Conservation (phyloP, 2,888 invertebrate species). For the Pristionchus maxplancki region DNA sequence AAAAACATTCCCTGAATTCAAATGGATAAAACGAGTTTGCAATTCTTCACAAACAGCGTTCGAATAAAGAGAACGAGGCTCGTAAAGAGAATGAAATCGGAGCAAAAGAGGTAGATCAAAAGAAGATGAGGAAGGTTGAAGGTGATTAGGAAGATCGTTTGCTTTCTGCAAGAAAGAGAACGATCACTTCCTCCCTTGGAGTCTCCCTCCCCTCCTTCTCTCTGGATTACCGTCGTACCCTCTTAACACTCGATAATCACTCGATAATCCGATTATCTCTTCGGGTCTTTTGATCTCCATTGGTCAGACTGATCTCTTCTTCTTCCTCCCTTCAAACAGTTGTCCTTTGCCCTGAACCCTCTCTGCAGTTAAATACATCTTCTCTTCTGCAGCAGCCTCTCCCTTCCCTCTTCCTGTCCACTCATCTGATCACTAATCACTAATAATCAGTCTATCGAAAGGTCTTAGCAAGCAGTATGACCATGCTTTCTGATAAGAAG, state of each 20-base stretch:
- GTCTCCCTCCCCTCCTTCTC: not conserved
- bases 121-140: not conserved
- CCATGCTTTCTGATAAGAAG: conserved; percentile 9
- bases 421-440: not conserved
- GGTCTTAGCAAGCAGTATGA: conserved; percentile 2
- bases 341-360: not conserved
- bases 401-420: not conserved
- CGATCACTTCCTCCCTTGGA: not conserved
- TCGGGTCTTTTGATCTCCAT: not conserved
- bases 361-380: not conserved
- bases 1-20: conserved; percentile 2
- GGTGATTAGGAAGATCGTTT: not conserved
- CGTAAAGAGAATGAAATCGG: not conserved
- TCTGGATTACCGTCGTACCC: not conserved
- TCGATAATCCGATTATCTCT: not conserved
- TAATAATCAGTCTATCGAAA: not conserved
- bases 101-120: not conserved
- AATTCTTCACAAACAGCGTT: conserved; percentile 11
- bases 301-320: not conserved
- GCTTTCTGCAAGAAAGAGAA: not conserved
- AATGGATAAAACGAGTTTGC: conserved; percentile 7
- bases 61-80: not conserved
- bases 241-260: not conserved
- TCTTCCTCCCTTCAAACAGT: not conserved
- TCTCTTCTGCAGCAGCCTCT: not conserved